Conservation (phyloP, 2,888 invertebrate genomes). For the Aplocera efformata region DNA sequence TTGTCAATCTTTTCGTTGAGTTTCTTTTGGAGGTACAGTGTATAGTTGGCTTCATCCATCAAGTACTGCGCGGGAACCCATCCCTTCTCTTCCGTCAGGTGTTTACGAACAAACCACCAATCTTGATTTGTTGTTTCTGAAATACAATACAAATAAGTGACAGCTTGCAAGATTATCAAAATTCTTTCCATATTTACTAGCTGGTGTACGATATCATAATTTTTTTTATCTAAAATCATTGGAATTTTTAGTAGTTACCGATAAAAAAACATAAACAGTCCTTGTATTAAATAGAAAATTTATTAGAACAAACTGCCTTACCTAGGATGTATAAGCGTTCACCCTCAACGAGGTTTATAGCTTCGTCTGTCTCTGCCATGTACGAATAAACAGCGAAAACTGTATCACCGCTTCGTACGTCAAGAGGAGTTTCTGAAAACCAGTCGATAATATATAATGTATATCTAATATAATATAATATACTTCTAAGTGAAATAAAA, state of each 20-base stretch:
- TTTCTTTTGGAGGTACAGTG: constrained; percentile 91
- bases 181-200: too few species aligned
- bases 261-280: too few species aligned
- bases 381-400: constrained; percentile 92
- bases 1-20: constrained; percentile 95
- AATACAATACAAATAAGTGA: too few species aligned
- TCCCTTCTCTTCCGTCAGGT: constrained; percentile 93
- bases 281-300: too few species aligned
- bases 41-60: constrained; percentile 90
- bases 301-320: constrained; percentile 44
- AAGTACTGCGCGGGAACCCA: constrained; percentile 96
- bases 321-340: constrained; percentile 92
- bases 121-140: constrained; percentile 90
- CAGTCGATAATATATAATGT: constrained; percentile 28
- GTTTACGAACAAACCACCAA: constrained; percentile 96
- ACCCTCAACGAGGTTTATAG: constrained; percentile 93
- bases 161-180: too few species aligned
- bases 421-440: constrained; percentile 57
- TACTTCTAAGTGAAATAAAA: too few species aligned
- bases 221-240: too few species aligned
- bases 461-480: too few species aligned
- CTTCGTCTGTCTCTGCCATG: constrained; percentile 92
- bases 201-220: too few species aligned
- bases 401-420: constrained; percentile 86
- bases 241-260: too few species aligned